Base-by-base conservation (phyloP, 2,888 invertebrate species). In the Bimastos eiseni region DNA sequence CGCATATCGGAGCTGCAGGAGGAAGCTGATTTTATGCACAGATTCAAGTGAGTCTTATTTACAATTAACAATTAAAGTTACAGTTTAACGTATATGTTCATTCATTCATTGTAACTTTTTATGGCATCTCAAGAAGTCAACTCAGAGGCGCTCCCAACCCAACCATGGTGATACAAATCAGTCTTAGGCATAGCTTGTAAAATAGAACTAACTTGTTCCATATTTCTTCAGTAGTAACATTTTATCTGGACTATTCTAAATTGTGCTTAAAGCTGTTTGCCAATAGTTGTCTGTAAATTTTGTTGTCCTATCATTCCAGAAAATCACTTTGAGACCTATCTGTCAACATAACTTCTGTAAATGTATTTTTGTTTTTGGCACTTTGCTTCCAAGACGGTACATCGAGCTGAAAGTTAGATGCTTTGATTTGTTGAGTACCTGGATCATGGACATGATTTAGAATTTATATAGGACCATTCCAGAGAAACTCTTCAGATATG, bases 41-140 rank as follows among this genome's bases (percentile, higher is more conserved):
- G 86, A 37, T 86, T 86, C 86, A 86, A 86, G 86, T 86, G 21
- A 86, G 86, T 86, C n/a, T 70, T 49, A n/a, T n/a, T n/a, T 70
- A n/a, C 70, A 70, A 13, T 70, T n/a, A n/a, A n/a, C n/a, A n/a
- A n/a, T n/a, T n/a, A n/a, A n/a, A n/a, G 13, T 70, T 70, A n/a
- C n/a, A 70, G 41, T 41, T 41, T 41, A 41, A 41, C 8, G 8
- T 41, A 41, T n/a, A n/a, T n/a, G n/a, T n/a, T n/a, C n/a, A n/a
- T n/a, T n/a, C n/a, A n/a, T n/a, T n/a, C n/a, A n/a, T n/a, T n/a
- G n/a, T n/a, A n/a, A n/a, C n/a, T n/a, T n/a, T n/a, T n/a, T n/a
- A n/a, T n/a, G n/a, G n/a, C n/a, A n/a, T n/a, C n/a, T n/a, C n/a
- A n/a, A n/a, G n/a, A n/a, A n/a, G n/a, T n/a, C n/a, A n/a, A n/a